These are phyloP conservation scores for Reticulitermes lucifugus DNA, from an alignment of 2,888 invertebrate genomes.

Conservation along the genomic window DNA sequence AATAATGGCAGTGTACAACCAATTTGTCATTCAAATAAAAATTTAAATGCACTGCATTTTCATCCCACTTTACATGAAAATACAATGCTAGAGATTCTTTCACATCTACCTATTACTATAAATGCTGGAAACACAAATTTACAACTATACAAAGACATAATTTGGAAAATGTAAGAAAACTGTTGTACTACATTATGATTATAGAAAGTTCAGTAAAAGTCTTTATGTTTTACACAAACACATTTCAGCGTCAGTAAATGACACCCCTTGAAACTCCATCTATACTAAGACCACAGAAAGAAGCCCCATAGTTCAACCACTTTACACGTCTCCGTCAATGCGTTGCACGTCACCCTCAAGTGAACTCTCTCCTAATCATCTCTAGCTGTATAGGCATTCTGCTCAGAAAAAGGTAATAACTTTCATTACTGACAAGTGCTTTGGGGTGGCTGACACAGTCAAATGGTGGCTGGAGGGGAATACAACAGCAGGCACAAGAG, in stretches of 20 bases:
- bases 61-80: slow-evolving; percentile 3
- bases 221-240: not conserved
- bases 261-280: not conserved
- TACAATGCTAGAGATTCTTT: not conserved
- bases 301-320: no score
- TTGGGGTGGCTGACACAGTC: no score
- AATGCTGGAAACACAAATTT: not conserved
- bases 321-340: no score
- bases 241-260: not conserved
- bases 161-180: slow-evolving; percentile 11
- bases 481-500: no score
- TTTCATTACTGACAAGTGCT: no score
- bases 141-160: not conserved
- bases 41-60: slow-evolving; percentile 8
- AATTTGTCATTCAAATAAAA: not conserved
- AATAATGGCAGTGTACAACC: slow-evolving; percentile 17
- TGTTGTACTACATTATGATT: not conserved
- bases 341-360: no score
- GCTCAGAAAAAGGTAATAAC: no score
- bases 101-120: not conserved
- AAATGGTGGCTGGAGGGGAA: no score
- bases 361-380: no score
- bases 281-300: no score
- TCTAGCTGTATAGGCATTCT: no score
- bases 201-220: not conserved